Base-by-base conservation (phyloP, 2,113 vertebrate genomes). In the Macrotus californicus region DNA sequence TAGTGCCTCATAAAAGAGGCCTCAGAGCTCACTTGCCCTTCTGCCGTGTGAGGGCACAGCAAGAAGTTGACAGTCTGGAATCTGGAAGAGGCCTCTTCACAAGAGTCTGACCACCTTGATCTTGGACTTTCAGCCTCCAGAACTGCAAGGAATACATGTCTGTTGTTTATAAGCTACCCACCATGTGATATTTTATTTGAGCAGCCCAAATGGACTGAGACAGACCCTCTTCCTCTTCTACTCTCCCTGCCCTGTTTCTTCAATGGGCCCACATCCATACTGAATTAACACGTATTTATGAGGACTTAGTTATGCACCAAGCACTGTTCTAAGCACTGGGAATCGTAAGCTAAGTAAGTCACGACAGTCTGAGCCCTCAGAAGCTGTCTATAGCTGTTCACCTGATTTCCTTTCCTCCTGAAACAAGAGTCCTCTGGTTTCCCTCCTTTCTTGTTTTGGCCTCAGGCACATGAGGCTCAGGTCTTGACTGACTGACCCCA, bases 211-310 rank as follows among this genome's bases (percentile, higher is more conserved):
- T 11, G 85, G 69, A 46, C 67, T 54, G 36, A 75, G 54, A 15
- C 43, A 73, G 76, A 41, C 15, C 3, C 1, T 3, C 18, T 39
- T 1, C 26, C 1, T 15, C 11, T 6, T 4, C 13, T 24, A 14
- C 29, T 22, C 7, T 24, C 54, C 39, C 52, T 3, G 2, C 1
- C 7, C 56, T 26, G 0, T 69, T 36, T 75, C 36, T 64, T 56
- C 69, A 36, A 0, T 15, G 4, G 14, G 22, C 2, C 29, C 26
- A 11, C 3, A n/a, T 10, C 3, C 52, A 26, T 0, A 18, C 10
- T 48, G 14, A 24, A 80, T 31, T 24, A 6, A 14, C 36, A 18
- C 5, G 8, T 16, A 48, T 50, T n/a, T 48, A 1, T 46, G 76
- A 86, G n/a, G 54, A 36, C 13, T 70, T 41, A 12, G 1, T 21